Evolutionary conservation across 2,113 vertebrate species (phyloP), one percentile per base, ranked within the genome.

Genomic region (Eulacestoma nigropectus): DNA sequence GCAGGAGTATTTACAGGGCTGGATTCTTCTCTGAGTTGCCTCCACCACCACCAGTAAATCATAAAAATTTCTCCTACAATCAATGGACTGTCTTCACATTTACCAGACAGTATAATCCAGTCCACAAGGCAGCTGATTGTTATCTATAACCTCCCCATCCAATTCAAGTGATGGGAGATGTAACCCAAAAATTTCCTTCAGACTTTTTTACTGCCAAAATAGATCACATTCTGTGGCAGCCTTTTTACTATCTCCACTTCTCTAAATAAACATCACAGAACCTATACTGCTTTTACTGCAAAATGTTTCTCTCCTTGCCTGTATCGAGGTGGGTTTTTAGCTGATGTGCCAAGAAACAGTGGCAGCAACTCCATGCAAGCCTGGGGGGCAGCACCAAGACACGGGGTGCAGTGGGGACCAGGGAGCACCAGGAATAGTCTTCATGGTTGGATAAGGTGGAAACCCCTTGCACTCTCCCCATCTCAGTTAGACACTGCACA

Each of bases 201-300:
- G 85, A 92, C 90, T 92, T 81, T 90, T 97, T 96, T 95, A 95
- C 82, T 86, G 95, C 92, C 72, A 76, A 86, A 93, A 96, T 97
- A 96, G 47, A 97, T 97, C 95, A 96, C 67, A 70, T 59, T 83
- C 76, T 29, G 22, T 86, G 90, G 93, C 95, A 96, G 94, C 63
- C 79, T 93, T 90, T 94, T 93, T 92, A 95, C 68, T 80, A 44
- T 70, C 87, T 84, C 72, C 85, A 80, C 91, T 94, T 95, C 89
- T 94, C 92, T 96, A 96, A 95, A 95, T 94, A 97, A 96, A 95
- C 87, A 90, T 69, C 90, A 77, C 39, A 29, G 47, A 62, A 57
- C 53, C 78, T 29, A 16, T 32, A 50, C 27, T 85, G 84, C 56
- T 72, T 91, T 93, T 73, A 84, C 47, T 62, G 87, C 70, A 83